Evolutionary conservation across 2,113 vertebrate species (phyloP).

Genomic region (Callospermophilus lateralis): DNA sequence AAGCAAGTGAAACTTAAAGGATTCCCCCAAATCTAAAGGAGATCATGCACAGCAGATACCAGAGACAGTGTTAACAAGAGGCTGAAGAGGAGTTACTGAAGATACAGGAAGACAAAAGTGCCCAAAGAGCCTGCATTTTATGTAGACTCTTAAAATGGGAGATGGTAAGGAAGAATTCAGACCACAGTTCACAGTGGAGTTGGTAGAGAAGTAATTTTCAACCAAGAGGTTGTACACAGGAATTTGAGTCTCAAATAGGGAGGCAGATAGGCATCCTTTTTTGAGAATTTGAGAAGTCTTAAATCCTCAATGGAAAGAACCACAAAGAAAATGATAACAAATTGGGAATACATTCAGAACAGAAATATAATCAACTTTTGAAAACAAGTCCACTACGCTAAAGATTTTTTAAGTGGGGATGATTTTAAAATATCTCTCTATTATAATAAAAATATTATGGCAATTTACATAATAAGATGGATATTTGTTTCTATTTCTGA

Average conservation of each 20-base stretch:
- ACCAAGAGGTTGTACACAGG: not conserved
- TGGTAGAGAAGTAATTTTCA: not conserved
- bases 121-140: not conserved
- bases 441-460: not conserved
- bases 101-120: not conserved
- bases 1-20: not conserved
- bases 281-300: not conserved
- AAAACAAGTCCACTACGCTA: not conserved
- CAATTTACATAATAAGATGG: not conserved
- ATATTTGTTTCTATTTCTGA: not conserved
- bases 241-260: not conserved
- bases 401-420: not conserved
- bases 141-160: not conserved
- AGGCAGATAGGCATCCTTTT: not conserved
- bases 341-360: not conserved
- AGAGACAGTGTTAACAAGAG: not conserved
- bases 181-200: not conserved
- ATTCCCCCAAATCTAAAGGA: not conserved
- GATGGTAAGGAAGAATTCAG: not conserved
- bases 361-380: not conserved
- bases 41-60: not conserved
- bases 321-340: not conserved
- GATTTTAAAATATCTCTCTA: not conserved
- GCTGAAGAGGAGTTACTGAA: not conserved
- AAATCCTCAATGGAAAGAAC: not conserved